Evolutionary conservation across 2,888 invertebrate genomes (phyloP).

Genomic region (Eubasilissa splendida): DNA sequence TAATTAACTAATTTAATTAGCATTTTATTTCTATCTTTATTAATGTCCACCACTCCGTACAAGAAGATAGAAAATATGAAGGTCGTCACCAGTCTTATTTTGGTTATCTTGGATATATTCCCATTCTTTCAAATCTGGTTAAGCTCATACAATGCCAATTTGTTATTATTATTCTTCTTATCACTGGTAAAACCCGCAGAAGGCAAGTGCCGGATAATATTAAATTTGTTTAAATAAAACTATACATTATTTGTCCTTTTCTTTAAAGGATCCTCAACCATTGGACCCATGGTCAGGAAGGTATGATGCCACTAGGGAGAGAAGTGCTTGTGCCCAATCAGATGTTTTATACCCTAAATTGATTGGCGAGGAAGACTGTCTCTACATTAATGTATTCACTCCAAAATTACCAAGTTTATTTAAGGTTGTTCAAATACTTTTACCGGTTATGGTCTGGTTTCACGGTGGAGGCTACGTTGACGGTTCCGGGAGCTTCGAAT

Average conservation of each 20-base stretch:
- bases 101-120: too few relatives aligned
- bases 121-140: too few relatives aligned
- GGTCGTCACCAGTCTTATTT: too few relatives aligned
- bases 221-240: too few relatives aligned
- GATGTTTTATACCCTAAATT: conserved; percentile 39
- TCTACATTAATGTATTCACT: conserved; percentile 83
- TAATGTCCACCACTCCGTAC: too few relatives aligned
- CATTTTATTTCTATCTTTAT: too few relatives aligned
- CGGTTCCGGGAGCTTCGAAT: conserved; percentile 48
- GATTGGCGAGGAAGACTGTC: conserved; percentile 78
- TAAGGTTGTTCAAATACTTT: neutral
- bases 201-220: too few relatives aligned
- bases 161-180: too few relatives aligned
- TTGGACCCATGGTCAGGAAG: conserved; percentile 40
- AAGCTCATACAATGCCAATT: too few relatives aligned
- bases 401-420: conserved; percentile 64
- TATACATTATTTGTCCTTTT: neutral
- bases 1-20: too few relatives aligned
- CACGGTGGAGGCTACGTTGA: conserved; percentile 56
- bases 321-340: conserved; percentile 45
- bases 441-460: conserved; percentile 56
- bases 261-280: conserved; percentile 52
- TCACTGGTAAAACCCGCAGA: too few relatives aligned
- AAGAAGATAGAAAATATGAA: too few relatives aligned
- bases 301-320: conserved; percentile 46